Evolutionary conservation across 2,797 vertebrate genomes (phyloP).

Genomic region (Fistularia tabacaria): DNA sequence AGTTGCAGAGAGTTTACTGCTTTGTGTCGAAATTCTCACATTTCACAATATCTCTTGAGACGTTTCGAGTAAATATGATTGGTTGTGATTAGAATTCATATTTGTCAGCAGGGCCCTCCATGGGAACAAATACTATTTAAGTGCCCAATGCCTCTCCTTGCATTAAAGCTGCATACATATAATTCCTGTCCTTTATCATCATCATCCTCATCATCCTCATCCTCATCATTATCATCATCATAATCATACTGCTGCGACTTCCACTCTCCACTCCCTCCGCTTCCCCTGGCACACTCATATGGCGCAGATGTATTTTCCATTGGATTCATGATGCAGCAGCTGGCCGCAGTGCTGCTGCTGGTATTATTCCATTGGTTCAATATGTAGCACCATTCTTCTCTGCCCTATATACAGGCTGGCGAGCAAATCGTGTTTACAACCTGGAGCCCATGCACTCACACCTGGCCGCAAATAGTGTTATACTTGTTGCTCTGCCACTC

Average conservation of each 20-base stretch:
- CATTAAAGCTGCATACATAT: not conserved
- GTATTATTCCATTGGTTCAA: slow-evolving; percentile 33
- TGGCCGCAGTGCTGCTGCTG: slow-evolving; percentile 3
- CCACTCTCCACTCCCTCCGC: slow-evolving; percentile 5
- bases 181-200: not conserved
- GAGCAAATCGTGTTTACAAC: slow-evolving; percentile 34
- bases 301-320: slow-evolving; percentile 38
- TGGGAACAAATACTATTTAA: not conserved
- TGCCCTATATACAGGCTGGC: slow-evolving; percentile 31
- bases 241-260: slow-evolving; percentile 1
- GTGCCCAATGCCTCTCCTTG: too few species aligned
- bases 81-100: too few species aligned
- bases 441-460: slow-evolving; percentile 34
- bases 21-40: too few species aligned
- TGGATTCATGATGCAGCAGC: slow-evolving; percentile 17
- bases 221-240: too few species aligned
- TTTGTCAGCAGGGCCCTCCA: too few species aligned
- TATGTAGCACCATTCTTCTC: slow-evolving; percentile 25
- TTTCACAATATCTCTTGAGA: too few species aligned
- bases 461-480: slow-evolving; percentile 40
- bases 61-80: too few species aligned
- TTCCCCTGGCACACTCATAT: slow-evolving; percentile 10
- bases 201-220: too few species aligned
- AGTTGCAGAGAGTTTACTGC: too few species aligned
- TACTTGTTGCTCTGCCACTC: slow-evolving; percentile 35